phyloP scores from a whole-genome alignment of 2,888 invertebrate species.

The Priocnemis perturbator region DNA sequence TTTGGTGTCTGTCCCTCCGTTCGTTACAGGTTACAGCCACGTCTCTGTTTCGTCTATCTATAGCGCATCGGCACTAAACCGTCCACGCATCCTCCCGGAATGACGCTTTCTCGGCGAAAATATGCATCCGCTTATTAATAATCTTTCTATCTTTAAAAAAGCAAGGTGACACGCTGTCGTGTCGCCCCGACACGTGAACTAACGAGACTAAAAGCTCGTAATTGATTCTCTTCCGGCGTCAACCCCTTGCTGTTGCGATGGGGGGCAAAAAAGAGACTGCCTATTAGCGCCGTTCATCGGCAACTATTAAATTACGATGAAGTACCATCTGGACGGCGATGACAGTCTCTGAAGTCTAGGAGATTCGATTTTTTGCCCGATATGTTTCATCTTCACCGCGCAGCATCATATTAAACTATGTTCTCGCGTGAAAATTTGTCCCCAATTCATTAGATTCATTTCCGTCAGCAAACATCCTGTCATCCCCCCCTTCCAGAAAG shows the following conservation, averaged over 20 bases:
- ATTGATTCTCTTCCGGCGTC: conserved; percentile 57
- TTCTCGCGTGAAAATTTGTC: no score
- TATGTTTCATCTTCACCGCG: neutral
- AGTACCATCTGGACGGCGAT: conserved; percentile 34
- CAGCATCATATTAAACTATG: no score
- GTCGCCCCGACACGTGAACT: conserved; percentile 50
- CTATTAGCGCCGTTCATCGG: conserved; percentile 53
- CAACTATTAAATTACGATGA: conserved; percentile 42
- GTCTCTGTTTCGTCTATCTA: neutral
- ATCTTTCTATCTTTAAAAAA: conserved; percentile 56
- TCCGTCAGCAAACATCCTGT: no score
- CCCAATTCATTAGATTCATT: no score
- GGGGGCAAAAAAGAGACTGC: conserved; percentile 46
- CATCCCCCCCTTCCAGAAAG: no score
- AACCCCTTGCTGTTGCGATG: conserved; percentile 18
- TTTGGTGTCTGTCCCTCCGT: neutral
- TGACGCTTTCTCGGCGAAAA: no score
- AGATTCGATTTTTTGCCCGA: conserved; percentile 20
- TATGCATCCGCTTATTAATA: conserved; percentile 48
- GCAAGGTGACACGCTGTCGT: conserved; percentile 45
- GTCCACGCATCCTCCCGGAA: no score
- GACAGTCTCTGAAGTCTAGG: conserved; percentile 25
- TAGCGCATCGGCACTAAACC: no score
- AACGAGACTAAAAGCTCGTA: conserved; percentile 60
- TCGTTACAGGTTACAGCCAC: conserved; percentile 2